Base-by-base conservation (phyloP, 2,888 invertebrate species). In the Caenorhabditis japonica region DNA sequence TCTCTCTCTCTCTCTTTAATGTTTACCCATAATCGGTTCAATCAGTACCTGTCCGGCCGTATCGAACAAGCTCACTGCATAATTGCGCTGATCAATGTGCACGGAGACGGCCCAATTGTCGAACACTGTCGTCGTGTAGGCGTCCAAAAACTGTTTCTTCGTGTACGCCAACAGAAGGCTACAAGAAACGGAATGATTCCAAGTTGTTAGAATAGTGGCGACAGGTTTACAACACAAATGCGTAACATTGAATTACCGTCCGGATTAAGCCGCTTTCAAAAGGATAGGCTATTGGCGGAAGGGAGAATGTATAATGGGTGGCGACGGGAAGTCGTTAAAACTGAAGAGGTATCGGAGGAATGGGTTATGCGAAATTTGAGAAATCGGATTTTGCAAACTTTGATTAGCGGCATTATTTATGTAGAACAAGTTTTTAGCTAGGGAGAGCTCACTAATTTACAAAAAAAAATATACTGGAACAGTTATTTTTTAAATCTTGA, bases 161-260 rank as follows among this genome's bases (percentile, higher is more conserved):
- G 83, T 82, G 75, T 84, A 84, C 39, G 84, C 81, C 71, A 80
- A 76, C 23, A 84, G 76, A 33, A 84, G 62, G 60, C 84, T 84
- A 72, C 21, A 83, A 79, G n/a, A n/a, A 5, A 30, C 12, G 38
- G 30, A 64, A 43, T 33, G 38, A 36, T 21, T n/a, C n/a, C n/a
- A n/a, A n/a, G n/a, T n/a, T n/a, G n/a, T n/a, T n/a, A n/a, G n/a
- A n/a, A n/a, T 17, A 17, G 44, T 12, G 15, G 15, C 8, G 12
- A 15, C n/a, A 39, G 17, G 17, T 39, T 39, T 39, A 15, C 4
- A 13, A 13, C 4, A 5, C 8, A 39, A 39, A 39, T 39, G 39
- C 39, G 39, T 8, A 17, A 17, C 41, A 33, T 47, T 30, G 33
- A 30, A 33, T 47, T 47, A 23, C 33, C 4, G 1, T 12, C 19